A percentile compares a stretch with the other conserved stretches of the same genome.
Conservation (phyloP, 2,797 vertebrate genomes). For the Eremophila alpestris region DNA sequence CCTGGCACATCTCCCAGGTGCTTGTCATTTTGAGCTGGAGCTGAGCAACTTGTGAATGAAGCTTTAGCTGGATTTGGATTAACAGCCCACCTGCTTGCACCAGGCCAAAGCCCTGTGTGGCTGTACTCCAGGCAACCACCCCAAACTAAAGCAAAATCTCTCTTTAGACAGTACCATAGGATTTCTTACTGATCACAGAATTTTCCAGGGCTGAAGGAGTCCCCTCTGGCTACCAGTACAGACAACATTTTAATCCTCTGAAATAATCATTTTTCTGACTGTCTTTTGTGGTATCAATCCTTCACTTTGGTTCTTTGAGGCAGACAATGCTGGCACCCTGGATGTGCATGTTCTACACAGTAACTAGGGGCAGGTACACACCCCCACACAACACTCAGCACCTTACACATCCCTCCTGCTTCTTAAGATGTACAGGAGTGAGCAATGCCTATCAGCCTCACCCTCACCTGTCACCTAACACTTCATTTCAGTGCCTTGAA, state of each 20-base stretch:
- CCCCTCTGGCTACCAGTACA: neutral
- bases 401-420: neutral
- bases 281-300: neutral
- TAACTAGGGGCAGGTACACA: neutral
- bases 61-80: neutral
- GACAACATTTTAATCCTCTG: neutral
- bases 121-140: neutral
- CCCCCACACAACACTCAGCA: neutral
- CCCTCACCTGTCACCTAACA: neutral
- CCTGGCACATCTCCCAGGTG: fast-evolving
- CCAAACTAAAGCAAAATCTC: neutral
- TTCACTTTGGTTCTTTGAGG: neutral
- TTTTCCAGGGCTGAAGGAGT: neutral
- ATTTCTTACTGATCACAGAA: neutral
- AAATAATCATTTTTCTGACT: neutral
- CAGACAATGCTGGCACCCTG: neutral
- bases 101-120: neutral
- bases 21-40: neutral
- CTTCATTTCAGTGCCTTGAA: neutral
- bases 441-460: neutral
- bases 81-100: neutral
- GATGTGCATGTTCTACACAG: neutral
- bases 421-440: neutral
- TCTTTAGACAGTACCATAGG: neutral
- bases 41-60: neutral